Evolutionary conservation across 2,888 invertebrate species (phyloP).

Genomic region (Temnothorax unifasciatus): DNA sequence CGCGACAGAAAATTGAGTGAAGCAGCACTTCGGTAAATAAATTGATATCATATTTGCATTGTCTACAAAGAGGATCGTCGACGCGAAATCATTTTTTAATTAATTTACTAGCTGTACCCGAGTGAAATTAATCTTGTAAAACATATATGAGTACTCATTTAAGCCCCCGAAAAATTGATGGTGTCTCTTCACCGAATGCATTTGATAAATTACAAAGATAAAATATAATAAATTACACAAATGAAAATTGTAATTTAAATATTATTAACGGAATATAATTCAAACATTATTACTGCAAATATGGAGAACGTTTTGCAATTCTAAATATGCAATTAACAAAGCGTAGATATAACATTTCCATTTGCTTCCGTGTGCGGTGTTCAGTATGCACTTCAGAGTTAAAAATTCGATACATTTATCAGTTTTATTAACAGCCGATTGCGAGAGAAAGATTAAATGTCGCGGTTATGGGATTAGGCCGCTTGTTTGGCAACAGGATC

Average conservation of each 20-base stretch:
- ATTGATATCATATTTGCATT: conserved; percentile 57
- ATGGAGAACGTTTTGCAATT: not conserved
- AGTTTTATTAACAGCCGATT: not conserved
- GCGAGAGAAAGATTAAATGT: not conserved
- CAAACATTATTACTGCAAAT: conserved; percentile 24
- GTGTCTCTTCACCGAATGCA: not conserved
- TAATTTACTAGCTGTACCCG: conserved; percentile 47
- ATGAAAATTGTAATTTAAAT: conserved; percentile 31
- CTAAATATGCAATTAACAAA: not conserved
- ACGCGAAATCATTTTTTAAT: conserved; percentile 55
- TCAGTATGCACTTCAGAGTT: not conserved
- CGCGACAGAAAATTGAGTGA: conserved; percentile 56
- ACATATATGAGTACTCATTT: conserved; percentile 35
- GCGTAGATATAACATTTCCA: conserved; percentile 1
- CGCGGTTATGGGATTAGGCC: not conserved
- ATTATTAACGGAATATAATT: conserved; percentile 22
- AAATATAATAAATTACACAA: conserved; percentile 34
- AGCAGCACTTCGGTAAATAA: conserved; percentile 55
- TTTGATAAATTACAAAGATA: conserved; percentile 37
- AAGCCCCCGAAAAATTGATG: conserved; percentile 32
- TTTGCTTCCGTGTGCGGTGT: not conserved
- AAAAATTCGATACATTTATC: not conserved
- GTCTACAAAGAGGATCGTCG: conserved; percentile 53
- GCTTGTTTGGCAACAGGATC: conserved; percentile 65
- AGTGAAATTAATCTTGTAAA: conserved; percentile 50